Percentiles rank a stretch among this genome's conserved stretches.
phyloP scores from a whole-genome alignment of 2,797 vertebrate species.

The Myioborus melanocephalus region DNA sequence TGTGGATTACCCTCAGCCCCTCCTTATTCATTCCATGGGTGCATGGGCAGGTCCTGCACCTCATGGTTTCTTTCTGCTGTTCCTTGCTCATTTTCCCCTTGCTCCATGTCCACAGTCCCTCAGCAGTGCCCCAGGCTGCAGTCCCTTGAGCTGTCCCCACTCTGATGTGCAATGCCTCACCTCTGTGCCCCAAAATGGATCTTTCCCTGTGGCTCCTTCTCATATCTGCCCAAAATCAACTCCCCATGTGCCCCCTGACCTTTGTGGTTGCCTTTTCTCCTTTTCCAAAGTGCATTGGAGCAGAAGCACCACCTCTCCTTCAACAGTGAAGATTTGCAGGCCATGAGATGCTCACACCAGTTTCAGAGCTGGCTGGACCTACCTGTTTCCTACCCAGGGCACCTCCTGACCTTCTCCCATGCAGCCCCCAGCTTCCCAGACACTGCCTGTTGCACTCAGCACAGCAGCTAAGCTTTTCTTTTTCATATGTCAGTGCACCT shows the following conservation, averaged over 20 bases:
- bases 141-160: background rate
- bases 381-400: background rate
- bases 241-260: background rate
- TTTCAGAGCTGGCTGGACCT: background rate
- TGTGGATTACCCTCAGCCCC: background rate
- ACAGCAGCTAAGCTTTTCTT: background rate
- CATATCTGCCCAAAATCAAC: background rate
- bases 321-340: rapidly evolving
- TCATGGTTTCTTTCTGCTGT: background rate
- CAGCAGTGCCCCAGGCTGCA: background rate
- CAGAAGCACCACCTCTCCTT: rapidly evolving
- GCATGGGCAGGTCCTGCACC: rapidly evolving
- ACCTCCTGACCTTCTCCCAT: background rate
- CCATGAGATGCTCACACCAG: background rate
- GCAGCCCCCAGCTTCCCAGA: background rate
- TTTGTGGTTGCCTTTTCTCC: background rate
- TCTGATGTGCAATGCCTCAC: background rate
- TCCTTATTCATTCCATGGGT: background rate
- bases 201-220: background rate
- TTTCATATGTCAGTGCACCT: background rate
- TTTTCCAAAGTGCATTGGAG: background rate
- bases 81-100: background rate
- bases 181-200: background rate
- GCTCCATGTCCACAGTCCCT: background rate
- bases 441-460: background rate